Evolutionary conservation across 2,888 invertebrate genomes (phyloP), one percentile per base, ranked within the genome.

Genomic region (Cistogaster globosa): DNA sequence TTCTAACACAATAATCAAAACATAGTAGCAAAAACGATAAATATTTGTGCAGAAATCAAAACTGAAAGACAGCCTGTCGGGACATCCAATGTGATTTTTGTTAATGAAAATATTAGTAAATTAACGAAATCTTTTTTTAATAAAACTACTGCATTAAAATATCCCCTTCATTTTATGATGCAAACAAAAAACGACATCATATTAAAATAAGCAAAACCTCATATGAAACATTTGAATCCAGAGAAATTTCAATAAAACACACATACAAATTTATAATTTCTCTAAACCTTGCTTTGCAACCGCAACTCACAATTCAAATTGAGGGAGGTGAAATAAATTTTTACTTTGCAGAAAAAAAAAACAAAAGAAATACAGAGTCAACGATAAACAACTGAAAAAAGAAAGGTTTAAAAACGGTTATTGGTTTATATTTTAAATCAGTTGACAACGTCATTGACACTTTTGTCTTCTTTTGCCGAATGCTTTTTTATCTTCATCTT

Each of bases 391-490:
- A 48, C 36, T 51, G 0, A 16, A 65, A 67, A 48, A 65, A 68
- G 67, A 84, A 84, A 78, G 57, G 84, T 81, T 82, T 85, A 85
- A 69, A 68, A 85, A 85, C 75, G 84, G 84, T 85, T 85, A 85
- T 82, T 85, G 84, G 81, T 82, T 85, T 85, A 85, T 75, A 85
- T 82, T 55, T 85, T 85, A 82, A 85, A 82, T 78, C 81, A 85
- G 68, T 85, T 78, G 84, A 75, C 78, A 82, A 69, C 84, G 80
- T 85, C 84, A 85, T 69, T 74, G 81, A 62, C 74, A 78, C 60
- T 72, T 53, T 74, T 79, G 45, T 32, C 9, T 69, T 69, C 6
- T 72, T 14, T 48, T 67, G 32, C 42, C 16, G 32, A 38, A 57
- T 75, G 45, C n/a, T 42, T 14, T 36, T 32, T 32, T 6, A 6